Conservation (phyloP, 2,113 vertebrate species). For the Chloroceryle aenea region DNA sequence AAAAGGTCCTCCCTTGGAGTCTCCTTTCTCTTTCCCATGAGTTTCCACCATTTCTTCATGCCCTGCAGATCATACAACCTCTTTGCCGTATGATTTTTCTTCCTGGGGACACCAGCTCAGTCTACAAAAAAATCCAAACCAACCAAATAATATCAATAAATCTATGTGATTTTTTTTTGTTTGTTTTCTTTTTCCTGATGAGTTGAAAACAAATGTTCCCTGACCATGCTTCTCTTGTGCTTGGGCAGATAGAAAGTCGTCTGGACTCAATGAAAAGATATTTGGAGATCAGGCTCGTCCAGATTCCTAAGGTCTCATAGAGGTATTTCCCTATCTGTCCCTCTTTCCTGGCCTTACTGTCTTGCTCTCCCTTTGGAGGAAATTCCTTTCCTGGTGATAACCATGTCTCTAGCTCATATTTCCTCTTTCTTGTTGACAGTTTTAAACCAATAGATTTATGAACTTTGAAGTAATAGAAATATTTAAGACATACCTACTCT, state of each 20-base stretch:
- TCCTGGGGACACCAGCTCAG: neutral
- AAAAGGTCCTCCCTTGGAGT: neutral
- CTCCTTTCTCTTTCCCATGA: neutral
- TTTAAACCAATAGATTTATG: slow-evolving; percentile 74
- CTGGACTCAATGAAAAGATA: slow-evolving; percentile 16
- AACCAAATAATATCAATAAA: neutral
- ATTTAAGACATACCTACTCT: slow-evolving; percentile 62
- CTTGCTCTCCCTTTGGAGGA: slow-evolving; percentile 63
- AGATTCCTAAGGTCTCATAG: slow-evolving; percentile 21
- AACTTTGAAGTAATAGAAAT: slow-evolving; percentile 71
- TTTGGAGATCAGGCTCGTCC: neutral
- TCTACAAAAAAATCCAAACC: neutral
- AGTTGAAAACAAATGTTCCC: neutral
- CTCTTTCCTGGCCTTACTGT: slow-evolving; percentile 46
- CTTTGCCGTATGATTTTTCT: neutral
- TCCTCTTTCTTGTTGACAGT: slow-evolving; percentile 71
- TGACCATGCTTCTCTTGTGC: neutral
- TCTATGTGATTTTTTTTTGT: neutral
- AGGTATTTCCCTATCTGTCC: slow-evolving; percentile 59
- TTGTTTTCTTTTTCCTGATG: neutral
- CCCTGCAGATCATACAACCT: neutral
- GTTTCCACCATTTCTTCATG: neutral
- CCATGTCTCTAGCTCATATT: slow-evolving; percentile 64
- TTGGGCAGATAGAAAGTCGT: neutral
- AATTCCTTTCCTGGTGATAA: slow-evolving; percentile 72